Evolutionary conservation across 2,888 invertebrate genomes (phyloP).

Genomic region (Prenolepis imparis): DNA sequence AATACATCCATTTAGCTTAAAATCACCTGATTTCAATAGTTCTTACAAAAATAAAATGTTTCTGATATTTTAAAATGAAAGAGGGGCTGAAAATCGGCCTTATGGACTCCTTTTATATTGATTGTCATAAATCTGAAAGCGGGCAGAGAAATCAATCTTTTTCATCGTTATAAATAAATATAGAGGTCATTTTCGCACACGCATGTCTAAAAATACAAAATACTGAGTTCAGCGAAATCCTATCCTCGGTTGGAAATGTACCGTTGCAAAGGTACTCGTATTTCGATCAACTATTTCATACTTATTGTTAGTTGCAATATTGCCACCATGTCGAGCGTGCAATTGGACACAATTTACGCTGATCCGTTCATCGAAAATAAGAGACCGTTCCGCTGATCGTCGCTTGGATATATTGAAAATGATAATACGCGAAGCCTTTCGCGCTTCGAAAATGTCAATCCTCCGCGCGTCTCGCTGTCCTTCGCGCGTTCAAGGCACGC

Average conservation of each 20-base stretch:
- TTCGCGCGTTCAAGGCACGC: conserved; percentile 55
- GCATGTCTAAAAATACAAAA: not conserved
- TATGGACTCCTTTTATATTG: no score
- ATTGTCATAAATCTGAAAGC: not conserved
- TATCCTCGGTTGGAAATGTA: not conserved
- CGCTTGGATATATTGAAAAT: not conserved
- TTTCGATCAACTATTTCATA: not conserved
- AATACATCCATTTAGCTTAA: no score
- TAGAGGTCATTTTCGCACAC: not conserved
- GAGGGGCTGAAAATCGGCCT: no score
- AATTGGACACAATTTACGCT: not conserved
- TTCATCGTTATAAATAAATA: not conserved
- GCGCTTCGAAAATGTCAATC: conserved; percentile 32
- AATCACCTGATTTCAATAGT: no score
- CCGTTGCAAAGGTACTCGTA: not conserved
- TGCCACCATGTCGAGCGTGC: not conserved
- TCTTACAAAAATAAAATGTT: no score
- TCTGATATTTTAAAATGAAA: no score
- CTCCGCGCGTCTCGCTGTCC: conserved; percentile 17
- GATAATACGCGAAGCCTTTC: not conserved
- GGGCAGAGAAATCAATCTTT: not conserved
- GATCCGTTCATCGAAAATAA: not conserved
- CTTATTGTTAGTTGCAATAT: not conserved
- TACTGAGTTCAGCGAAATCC: not conserved
- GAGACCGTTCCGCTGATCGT: not conserved